Evolutionary conservation across 1,140 invertebrate genomes (phyloP), one percentile per base, ranked within the genome.

Genomic region (Elymnias hypermnestra): DNA sequence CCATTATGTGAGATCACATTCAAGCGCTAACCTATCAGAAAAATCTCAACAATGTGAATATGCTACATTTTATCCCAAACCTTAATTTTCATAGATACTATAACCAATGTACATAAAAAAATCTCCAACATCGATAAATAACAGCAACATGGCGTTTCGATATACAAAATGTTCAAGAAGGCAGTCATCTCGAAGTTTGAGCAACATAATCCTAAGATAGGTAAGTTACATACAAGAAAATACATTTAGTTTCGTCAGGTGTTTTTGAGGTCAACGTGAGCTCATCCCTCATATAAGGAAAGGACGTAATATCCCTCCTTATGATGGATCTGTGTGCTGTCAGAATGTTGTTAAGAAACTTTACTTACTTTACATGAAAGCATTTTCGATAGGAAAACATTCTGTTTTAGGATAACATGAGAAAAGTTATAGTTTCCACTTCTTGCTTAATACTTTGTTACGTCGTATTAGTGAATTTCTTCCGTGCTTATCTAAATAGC

Each of bases 281-380:
- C 41, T 21, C 33, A 31, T 43, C 28, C 19, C 29, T 43, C 41
- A 39, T 25, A 12, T 35, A 28, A 43, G 19, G 28, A 43, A 22
- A 33, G 17, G 26, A 15, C 41, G 29, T 33, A 33, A 43, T 43
- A 29, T 43, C 41, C 41, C 10, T 33, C 8, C 17, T 29, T 43
- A 36, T 43, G 41, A 43, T 43, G 41, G 41, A 43, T 43, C 19
- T 43, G 28, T 43, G 29, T 8, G 28, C 40, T 43, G 29, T 33
- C 28, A 43, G 29, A 23, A 33, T 33, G 33, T 35, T 23, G 18
- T 33, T 43, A 43, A 31, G 28, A 41, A 41, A 41, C 9, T 41
- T 12, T 31, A 14, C n/a, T n/a, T n/a, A n/a, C 17, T 40, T 40
- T 29, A 33, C 29, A 33, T 33, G 23, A 18, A 40, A 41, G 7